Base-by-base conservation (phyloP, 2,113 vertebrate species). In the Cardinalis cardinalis region DNA sequence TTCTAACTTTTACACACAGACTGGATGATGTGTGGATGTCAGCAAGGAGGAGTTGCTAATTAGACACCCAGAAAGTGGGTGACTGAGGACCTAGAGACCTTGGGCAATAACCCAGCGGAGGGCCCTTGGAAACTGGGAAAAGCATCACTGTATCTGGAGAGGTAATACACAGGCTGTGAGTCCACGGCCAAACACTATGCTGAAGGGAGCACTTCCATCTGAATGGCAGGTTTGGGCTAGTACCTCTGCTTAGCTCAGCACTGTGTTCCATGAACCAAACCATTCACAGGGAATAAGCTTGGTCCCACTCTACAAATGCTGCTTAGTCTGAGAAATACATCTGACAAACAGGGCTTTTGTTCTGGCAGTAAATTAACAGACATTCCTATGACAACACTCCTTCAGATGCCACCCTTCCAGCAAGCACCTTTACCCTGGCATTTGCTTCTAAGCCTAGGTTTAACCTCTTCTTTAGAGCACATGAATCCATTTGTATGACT, bases 391-490 rank as follows among this genome's bases (percentile, higher is more conserved):
- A 58, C 23, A 78, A 55, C 5, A 19, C 38, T 66, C 31, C 48
- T 81, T 74, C 64, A 90, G 77, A 70, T 72, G 40, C 46, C 84
- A 93, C n/a, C 46, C 46, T 68, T 87, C 28, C 64, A 79, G 53
- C 68, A 92, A 75, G 63, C 40, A 90, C 36, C 52, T 89, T 80
- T 75, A 58, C 26, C 41, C 58, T 61, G 46, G 43, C 46, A 75
- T 87, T 76, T 93, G 32, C n/a, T 89, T 73, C 56, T 76, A 87
- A 69, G 41, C 32, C 65, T 70, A 48, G 71, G 43, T 89, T 83
- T 96, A 94, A 92, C 84, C 59, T 92, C 64, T 72, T 74, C 41
- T 68, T 96, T 78, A 69, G 24, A 89, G 59, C 51, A 78, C 12
- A 18, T 46, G 52, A 94, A 88, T 72, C 53, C 76, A 77, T 91